Conservation (phyloP, 1,140 invertebrate genomes). For the Microvelia longipes region DNA sequence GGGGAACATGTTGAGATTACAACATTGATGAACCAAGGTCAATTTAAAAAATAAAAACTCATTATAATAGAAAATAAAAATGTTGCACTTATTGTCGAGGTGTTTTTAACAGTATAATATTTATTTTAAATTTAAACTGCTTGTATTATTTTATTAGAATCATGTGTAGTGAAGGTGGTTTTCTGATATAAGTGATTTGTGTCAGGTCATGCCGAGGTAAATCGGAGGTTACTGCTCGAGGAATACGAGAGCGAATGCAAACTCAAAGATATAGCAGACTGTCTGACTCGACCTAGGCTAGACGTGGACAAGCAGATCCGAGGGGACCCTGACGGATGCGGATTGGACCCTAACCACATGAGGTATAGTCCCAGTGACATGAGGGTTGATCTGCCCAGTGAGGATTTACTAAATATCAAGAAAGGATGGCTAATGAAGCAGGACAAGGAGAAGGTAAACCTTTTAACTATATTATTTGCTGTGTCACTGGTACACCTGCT, state of each 20-base stretch:
- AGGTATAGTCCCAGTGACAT: conserved; percentile 44
- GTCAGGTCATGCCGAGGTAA: conserved; percentile 11
- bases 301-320: conserved; percentile 34
- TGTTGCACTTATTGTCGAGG: no score
- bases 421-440: conserved; percentile 86
- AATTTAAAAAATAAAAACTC: no score
- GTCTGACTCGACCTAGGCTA: not conserved
- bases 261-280: conserved; percentile 49
- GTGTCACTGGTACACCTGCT: no score
- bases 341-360: conserved; percentile 46
- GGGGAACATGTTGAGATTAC: no score
- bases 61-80: no score
- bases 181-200: no score
- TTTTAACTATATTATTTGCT: no score
- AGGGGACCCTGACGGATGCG: conserved; percentile 70
- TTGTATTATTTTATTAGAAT: no score
- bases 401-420: conserved; percentile 69
- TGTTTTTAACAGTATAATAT: no score
- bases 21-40: no score
- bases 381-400: conserved; percentile 52
- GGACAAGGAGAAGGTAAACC: conserved; percentile 45
- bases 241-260: conserved; percentile 36
- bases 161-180: no score
- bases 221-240: conserved; percentile 34
- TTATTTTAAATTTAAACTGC: no score